These are phyloP conservation scores for Ochlodes sylvanus DNA, from an alignment of 2,888 invertebrate genomes.

Conservation along the genomic window DNA sequence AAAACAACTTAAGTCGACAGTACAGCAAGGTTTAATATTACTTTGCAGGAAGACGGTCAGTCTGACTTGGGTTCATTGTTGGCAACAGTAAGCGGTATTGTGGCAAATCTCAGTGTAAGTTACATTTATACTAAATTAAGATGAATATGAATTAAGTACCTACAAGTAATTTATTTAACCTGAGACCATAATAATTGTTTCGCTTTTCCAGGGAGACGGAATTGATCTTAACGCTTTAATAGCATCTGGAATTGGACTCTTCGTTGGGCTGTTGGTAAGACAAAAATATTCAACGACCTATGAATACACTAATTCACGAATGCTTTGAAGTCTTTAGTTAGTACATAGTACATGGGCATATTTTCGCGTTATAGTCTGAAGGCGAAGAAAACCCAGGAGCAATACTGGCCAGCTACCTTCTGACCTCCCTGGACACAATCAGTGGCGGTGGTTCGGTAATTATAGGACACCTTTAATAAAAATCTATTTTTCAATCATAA, in stretches of 20 bases:
- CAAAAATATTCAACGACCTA: not conserved
- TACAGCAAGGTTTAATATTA: not conserved
- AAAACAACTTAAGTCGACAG: not conserved
- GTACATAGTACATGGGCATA: not conserved
- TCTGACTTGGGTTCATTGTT: slow-evolving; percentile 77
- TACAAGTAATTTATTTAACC: too few species aligned
- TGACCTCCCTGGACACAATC: slow-evolving; percentile 74
- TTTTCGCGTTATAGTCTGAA: slow-evolving; percentile 64
- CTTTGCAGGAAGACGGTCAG: slow-evolving; percentile 73
- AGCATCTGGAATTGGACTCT: slow-evolving; percentile 72
- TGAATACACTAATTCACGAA: too few species aligned
- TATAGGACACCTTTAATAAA: slow-evolving; percentile 13
- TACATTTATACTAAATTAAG: not conserved
- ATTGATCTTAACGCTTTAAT: slow-evolving; percentile 74
- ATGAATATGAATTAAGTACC: too few species aligned
- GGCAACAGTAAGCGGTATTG: slow-evolving; percentile 75
- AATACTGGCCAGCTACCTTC: slow-evolving; percentile 70
- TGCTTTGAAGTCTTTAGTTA: too few species aligned
- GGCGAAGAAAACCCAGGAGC: slow-evolving; percentile 77
- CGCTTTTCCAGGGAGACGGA: slow-evolving; percentile 73
- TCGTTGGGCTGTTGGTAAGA: slow-evolving; percentile 76
- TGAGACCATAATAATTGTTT: not conserved
- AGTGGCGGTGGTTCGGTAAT: slow-evolving; percentile 81
- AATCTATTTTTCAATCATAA: too few species aligned
- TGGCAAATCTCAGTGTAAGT: slow-evolving; percentile 78